These are phyloP conservation scores for Rhadinocentrus ornatus DNA, from an alignment of 2,797 vertebrate species.

Conservation along the genomic window DNA sequence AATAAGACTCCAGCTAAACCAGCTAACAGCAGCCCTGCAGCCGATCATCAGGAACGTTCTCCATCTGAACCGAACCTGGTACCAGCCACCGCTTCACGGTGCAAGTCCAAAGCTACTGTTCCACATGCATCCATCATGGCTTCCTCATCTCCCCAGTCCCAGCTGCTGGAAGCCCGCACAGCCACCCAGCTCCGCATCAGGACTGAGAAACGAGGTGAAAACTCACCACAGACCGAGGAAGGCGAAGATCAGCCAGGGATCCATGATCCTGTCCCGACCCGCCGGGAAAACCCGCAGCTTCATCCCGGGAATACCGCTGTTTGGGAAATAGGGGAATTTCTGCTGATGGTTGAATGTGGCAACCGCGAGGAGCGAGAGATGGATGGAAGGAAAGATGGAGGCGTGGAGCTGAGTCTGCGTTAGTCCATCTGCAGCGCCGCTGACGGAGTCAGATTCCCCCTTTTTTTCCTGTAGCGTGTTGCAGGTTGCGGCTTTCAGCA, in stretches of 20 bases:
- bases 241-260: slow-evolving; percentile 71
- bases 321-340: neutral
- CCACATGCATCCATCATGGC: too few species aligned
- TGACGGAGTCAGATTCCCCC: neutral
- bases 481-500: too few species aligned
- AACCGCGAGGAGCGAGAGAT: slow-evolving; percentile 14
- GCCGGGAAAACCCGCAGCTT: slow-evolving; percentile 23
- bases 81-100: too few species aligned
- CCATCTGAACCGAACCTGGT: too few species aligned
- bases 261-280: slow-evolving; percentile 61
- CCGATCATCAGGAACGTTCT: too few species aligned
- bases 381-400: neutral
- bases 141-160: too few species aligned
- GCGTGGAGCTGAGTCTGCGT: neutral
- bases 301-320: slow-evolving; percentile 17
- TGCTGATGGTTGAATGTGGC: neutral
- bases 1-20: too few species aligned
- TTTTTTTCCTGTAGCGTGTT: neutral
- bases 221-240: slow-evolving; percentile 81
- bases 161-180: too few species aligned
- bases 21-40: too few species aligned
- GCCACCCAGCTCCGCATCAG: neutral
- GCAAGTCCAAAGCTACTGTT: too few species aligned
- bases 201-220: slow-evolving; percentile 11
- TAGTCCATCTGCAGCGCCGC: too few species aligned